Evolutionary conservation across 2,888 invertebrate genomes (phyloP), one percentile per base, ranked within the genome.

Genomic region (Hirtodrosophila alboralis): DNA sequence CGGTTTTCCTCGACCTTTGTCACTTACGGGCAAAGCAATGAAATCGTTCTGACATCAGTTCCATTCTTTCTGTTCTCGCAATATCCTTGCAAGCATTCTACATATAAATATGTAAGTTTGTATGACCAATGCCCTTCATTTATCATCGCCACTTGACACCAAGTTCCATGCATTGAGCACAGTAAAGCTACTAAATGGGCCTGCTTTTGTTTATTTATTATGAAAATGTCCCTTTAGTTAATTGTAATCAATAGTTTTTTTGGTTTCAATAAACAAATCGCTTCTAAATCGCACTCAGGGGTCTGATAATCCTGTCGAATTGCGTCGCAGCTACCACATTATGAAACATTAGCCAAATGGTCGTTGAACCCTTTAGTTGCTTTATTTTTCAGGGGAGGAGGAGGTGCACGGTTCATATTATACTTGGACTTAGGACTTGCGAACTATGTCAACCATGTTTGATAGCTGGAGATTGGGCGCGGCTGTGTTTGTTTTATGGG

Each of bases 371-470:
- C 60, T 51, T 61, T 57, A n/a, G n/a, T n/a, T n/a, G n/a, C n/a
- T n/a, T n/a, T n/a, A n/a, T 26, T 5, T 6, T 8, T 36, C 2
- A 23, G 6, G 4, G 21, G 9, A 2, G 7, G 13, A n/a, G n/a
- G 7, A 4, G 6, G 9, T 4, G 31, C 1, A n/a, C 2, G 18
- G n/a, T 13, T 12, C 9, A 34, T n/a, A 21, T 21, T 18, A 18
- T 27, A 31, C 33, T 38, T 13, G 12, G 47, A n/a, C 9, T n/a
- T n/a, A 23, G 33, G 34, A 28, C 16, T 27, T 51, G 43, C 30
- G 51, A 52, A 66, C 59, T 62, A 52, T 53, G 43, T 34, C 54
- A 52, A 66, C 59, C 66, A 52, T 53, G 28, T 18, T 48, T 52
- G 14, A 68, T 57, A 36, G 28, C 28, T 44, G 47, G 18, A 16